Evolutionary conservation across 2,113 vertebrate species (phyloP).

Genomic region (Xiphorhynchus elegans): DNA sequence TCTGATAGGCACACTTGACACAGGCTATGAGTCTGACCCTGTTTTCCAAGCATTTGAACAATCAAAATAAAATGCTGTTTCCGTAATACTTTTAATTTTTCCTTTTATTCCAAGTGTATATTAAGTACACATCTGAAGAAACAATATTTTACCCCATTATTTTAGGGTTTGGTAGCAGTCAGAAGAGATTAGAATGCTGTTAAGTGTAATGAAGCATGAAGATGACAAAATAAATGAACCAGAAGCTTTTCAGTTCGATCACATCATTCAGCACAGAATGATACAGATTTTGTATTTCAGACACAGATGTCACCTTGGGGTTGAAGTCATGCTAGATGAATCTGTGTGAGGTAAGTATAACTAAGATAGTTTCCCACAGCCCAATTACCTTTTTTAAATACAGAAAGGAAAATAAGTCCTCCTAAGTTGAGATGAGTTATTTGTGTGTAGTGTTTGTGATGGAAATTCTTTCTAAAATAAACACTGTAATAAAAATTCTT

Average conservation of each 20-base stretch:
- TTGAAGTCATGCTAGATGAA: neutral
- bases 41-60: neutral
- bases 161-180: neutral
- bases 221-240: neutral
- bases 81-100: neutral
- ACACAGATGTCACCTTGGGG: neutral
- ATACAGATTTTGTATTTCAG: neutral
- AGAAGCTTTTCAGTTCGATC: neutral
- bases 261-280: neutral
- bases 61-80: neutral
- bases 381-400: neutral
- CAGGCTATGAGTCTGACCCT: neutral
- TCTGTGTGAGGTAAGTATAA: neutral
- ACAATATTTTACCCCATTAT: neutral
- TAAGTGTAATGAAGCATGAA: neutral
- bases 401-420: neutral
- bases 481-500: neutral
- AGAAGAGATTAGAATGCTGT: neutral
- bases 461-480: neutral
- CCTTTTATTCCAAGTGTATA: neutral
- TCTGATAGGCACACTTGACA: neutral
- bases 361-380: neutral
- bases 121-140: neutral
- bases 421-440: neutral
- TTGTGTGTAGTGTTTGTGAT: neutral